phyloP scores from a whole-genome alignment of 92 coral and sea anemone species.

The Phenganax subtilis region DNA sequence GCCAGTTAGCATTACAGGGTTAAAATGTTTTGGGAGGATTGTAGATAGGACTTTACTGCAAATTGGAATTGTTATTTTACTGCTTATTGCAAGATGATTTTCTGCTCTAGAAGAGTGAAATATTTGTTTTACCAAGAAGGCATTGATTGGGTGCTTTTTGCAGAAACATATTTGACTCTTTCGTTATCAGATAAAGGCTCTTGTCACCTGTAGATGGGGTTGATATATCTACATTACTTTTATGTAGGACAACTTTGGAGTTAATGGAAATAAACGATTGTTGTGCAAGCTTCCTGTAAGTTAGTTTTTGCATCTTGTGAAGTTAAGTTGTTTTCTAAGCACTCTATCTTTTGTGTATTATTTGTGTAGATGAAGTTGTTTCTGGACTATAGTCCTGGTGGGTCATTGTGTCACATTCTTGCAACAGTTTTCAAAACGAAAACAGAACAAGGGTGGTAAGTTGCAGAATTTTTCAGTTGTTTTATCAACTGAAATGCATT shows the following conservation, averaged over 20 bases:
- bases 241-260: conserved; percentile 81
- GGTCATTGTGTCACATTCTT: conserved; percentile 76
- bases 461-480: not conserved
- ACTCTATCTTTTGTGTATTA: not conserved
- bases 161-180: no score
- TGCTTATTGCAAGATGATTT: no score
- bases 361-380: conserved; percentile 71
- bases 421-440: conserved; percentile 78
- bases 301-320: not conserved
- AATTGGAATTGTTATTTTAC: no score
- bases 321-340: not conserved
- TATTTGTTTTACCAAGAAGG: no score
- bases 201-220: no score
- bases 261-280: conserved; percentile 80
- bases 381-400: conserved; percentile 76
- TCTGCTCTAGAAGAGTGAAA: no score
- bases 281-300: conserved; percentile 89
- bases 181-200: no score
- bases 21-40: no score
- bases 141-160: no score
- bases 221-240: not conserved
- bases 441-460: conserved; percentile 96
- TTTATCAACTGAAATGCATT: not conserved
- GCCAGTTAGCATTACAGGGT: no score
- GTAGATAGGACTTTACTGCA: no score